A percentile compares a stretch with the other conserved stretches of the same genome.
phyloP scores from a whole-genome alignment of 2,888 invertebrate genomes.

The Gymnosoma rotundatum region DNA sequence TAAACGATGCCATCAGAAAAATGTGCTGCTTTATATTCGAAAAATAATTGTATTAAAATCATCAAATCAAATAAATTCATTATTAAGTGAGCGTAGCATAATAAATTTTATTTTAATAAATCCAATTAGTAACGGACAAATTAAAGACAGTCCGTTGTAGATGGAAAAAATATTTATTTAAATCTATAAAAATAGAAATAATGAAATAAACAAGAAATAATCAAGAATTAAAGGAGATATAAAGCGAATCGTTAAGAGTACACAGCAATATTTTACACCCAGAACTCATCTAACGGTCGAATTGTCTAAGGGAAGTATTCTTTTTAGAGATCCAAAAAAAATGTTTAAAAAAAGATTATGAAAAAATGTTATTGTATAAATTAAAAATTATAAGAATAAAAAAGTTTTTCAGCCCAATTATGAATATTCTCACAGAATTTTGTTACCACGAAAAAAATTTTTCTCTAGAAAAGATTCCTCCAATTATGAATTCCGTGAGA shows the following conservation, averaged over 20 bases:
- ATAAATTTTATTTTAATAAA: constrained; percentile 80
- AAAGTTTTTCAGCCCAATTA: too few relatives aligned
- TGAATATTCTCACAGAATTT: too few relatives aligned
- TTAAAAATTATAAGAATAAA: too few relatives aligned
- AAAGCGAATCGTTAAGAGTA: constrained; percentile 32
- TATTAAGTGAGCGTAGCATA: constrained; percentile 76
- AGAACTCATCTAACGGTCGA: constrained; percentile 1
- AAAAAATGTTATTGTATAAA: too few relatives aligned
- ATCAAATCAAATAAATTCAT: constrained; percentile 58
- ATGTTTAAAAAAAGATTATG: too few relatives aligned
- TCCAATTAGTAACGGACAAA: constrained; percentile 80
- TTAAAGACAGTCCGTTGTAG: constrained; percentile 71
- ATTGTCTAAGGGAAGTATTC: too few relatives aligned
- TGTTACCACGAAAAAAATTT: too few relatives aligned
- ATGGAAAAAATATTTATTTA: constrained; percentile 24
- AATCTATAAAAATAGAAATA: constrained; percentile 46
- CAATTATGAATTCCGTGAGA: too few relatives aligned
- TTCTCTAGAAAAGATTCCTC: too few relatives aligned
- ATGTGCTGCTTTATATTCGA: constrained; percentile 32
- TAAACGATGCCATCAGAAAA: constrained; percentile 26
- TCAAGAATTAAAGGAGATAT: constrained; percentile 53
- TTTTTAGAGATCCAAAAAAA: too few relatives aligned
- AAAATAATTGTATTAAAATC: constrained; percentile 28
- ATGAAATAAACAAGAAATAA: constrained; percentile 60
- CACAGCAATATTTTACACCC: constrained; percentile 24